These are phyloP conservation scores for Parnassius smintheus DNA, from an alignment of 2,888 invertebrate species.

Conservation along the genomic window DNA sequence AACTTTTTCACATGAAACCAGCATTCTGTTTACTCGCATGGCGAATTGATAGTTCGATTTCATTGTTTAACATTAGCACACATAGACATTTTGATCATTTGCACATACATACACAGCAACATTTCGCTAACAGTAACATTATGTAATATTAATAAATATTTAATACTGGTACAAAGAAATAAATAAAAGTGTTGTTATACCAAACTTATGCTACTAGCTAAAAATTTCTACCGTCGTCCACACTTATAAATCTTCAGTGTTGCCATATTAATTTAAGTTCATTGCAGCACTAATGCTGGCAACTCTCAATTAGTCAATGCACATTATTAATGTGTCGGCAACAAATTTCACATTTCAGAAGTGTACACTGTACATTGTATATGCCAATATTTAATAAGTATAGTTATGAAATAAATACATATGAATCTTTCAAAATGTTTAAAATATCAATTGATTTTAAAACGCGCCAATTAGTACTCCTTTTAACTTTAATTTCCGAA, in stretches of 20 bases:
- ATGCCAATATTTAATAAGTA: not conserved
- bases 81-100: conserved; percentile 1
- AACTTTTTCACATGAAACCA: not conserved
- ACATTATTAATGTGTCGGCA: not conserved
- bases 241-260: not conserved
- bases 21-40: conserved; percentile 1
- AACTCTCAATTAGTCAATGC: not conserved
- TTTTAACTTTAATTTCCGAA: too few species aligned
- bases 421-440: too few species aligned
- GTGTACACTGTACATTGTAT: not conserved
- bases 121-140: not conserved
- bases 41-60: conserved; percentile 17
- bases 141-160: not conserved
- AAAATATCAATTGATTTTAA: too few species aligned
- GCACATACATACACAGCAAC: conserved; percentile 3
- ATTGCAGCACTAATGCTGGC: conserved; percentile 7
- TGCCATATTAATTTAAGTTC: conserved; percentile 1
- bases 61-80: conserved; percentile 4
- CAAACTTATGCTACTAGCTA: conserved; percentile 2
- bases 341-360: not conserved
- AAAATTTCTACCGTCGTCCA: not conserved
- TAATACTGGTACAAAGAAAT: conserved; percentile 22
- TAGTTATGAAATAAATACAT: too few species aligned
- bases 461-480: too few species aligned
- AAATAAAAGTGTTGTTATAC: not conserved